Conservation (phyloP, 2,888 invertebrate species). For the Mamestra brassicae region DNA sequence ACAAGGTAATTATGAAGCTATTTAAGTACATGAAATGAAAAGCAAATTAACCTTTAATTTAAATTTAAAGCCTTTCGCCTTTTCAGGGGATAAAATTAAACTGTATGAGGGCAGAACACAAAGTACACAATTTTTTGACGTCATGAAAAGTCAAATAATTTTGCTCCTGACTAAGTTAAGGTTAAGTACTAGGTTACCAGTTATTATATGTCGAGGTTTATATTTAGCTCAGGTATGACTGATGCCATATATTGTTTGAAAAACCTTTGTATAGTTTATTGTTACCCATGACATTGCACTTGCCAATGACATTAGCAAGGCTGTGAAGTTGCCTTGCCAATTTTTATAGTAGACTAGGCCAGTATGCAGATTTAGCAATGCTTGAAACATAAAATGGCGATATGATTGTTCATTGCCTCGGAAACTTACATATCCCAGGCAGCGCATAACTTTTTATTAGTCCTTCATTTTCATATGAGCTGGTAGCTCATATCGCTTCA, state of each 20-base stretch:
- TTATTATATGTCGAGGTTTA: not conserved
- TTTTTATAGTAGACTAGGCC: no score
- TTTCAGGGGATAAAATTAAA: conserved; percentile 19
- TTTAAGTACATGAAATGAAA: conserved; percentile 45
- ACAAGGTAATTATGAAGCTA: conserved; percentile 31
- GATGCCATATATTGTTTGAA: not conserved
- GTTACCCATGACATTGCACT: no score
- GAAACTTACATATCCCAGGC: no score
- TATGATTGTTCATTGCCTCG: no score
- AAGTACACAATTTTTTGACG: not conserved
- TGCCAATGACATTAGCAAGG: no score
- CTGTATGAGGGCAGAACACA: conserved; percentile 1
- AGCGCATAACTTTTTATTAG: not conserved
- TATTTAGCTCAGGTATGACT: not conserved
- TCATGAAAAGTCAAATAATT: not conserved
- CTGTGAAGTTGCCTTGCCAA: no score
- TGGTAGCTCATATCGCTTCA: no score
- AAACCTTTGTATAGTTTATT: not conserved
- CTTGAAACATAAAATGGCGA: no score
- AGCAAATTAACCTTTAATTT: conserved; percentile 47
- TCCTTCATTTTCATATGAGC: not conserved
- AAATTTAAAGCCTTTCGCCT: conserved; percentile 25
- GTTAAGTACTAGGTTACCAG: not conserved
- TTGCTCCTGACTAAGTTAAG: not conserved
- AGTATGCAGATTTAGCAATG: no score